These are phyloP conservation scores for Gadus chalcogrammus DNA, from an alignment of 2,113 vertebrate genomes.

Conservation along the genomic window DNA sequence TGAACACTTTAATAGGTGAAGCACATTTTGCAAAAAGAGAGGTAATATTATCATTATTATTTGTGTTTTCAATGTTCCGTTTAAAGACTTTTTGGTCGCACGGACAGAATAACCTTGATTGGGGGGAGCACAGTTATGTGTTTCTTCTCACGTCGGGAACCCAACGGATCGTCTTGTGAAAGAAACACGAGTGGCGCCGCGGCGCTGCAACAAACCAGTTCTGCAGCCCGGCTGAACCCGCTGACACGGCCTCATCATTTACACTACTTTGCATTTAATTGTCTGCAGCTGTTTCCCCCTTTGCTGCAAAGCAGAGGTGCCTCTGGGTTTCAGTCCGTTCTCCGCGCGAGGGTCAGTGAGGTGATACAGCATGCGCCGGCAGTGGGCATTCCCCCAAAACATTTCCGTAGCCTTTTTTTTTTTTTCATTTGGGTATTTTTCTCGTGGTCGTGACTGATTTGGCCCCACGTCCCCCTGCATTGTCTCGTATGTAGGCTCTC, in stretches of 20 bases:
- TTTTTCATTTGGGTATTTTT: background rate
- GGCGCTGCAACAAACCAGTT: background rate
- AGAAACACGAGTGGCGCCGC: too few species aligned
- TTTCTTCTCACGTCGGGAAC: too few species aligned
- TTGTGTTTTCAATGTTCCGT: too few species aligned
- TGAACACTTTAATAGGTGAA: too few species aligned
- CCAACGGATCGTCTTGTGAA: too few species aligned
- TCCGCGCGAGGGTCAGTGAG: constrained; percentile 7
- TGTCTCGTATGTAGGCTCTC: too few species aligned
- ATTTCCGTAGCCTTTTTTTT: too few species aligned
- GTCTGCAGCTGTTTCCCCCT: constrained; percentile 36
- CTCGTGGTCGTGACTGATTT: constrained; percentile 10
- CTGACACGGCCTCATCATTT: constrained; percentile 10
- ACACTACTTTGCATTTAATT: constrained; percentile 47
- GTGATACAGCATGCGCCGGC: background rate
- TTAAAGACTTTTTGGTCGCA: too few species aligned
- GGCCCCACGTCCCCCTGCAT: background rate
- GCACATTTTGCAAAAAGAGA: too few species aligned
- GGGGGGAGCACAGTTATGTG: too few species aligned
- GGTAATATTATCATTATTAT: too few species aligned
- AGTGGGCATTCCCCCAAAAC: constrained; percentile 16
- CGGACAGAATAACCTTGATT: too few species aligned
- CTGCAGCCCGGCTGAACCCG: constrained; percentile 6
- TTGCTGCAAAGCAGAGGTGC: constrained; percentile 6
- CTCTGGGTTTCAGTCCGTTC: constrained; percentile 1